Percentiles rank a stretch among this genome's conserved stretches.
These are phyloP conservation scores for Polydrusus tereticollis DNA, from an alignment of 2,888 invertebrate genomes.

Conservation along the genomic window DNA sequence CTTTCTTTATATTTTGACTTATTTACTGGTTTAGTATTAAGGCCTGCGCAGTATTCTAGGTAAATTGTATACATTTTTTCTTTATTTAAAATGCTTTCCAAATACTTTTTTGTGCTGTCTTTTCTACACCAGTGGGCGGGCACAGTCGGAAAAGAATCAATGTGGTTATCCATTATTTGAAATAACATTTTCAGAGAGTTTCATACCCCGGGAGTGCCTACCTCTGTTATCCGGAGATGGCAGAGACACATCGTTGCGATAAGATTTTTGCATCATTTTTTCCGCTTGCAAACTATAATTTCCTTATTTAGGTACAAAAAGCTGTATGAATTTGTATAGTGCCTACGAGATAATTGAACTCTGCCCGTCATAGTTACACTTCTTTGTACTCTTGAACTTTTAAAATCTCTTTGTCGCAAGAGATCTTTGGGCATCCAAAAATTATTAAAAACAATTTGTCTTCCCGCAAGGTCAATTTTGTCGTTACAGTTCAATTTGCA, in stretches of 20 bases:
- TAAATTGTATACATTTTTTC: constrained; percentile 5
- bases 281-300: constrained; percentile 6
- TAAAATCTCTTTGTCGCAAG: constrained; percentile 14
- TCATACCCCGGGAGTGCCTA: neutral
- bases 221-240: constrained; percentile 9
- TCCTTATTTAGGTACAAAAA: constrained; percentile 6
- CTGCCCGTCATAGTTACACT: neutral
- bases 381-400: neutral
- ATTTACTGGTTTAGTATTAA: neutral
- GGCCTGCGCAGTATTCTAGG: neutral
- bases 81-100: constrained; percentile 11
- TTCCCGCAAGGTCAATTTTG: neutral
- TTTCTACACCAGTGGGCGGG: constrained; percentile 13
- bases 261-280: constrained; percentile 7
- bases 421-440: constrained; percentile 3
- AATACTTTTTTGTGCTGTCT: constrained; percentile 13
- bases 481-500: constrained; percentile 7
- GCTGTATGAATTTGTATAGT: neutral
- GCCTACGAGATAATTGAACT: neutral
- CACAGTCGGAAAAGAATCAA: constrained; percentile 1
- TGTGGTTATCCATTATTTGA: constrained; percentile 9
- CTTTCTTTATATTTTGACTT: constrained; percentile 1
- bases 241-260: neutral
- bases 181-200: constrained; percentile 1
- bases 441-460: constrained; percentile 6